Evolutionary conservation across 2,888 invertebrate genomes (phyloP), one percentile per base, ranked within the genome.

Genomic region (Acronicta alni): DNA sequence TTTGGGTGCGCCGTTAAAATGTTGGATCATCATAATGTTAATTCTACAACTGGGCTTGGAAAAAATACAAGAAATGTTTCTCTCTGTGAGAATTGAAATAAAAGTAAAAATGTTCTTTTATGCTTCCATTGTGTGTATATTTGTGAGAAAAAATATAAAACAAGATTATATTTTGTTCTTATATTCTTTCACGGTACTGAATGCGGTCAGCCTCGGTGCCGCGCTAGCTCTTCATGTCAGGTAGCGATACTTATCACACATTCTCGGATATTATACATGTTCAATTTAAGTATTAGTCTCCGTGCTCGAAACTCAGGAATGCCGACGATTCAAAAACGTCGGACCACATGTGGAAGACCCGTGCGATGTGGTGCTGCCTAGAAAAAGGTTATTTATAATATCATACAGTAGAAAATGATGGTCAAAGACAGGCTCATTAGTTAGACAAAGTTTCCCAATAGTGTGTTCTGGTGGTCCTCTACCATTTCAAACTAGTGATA

Each of bases 181-280:
- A 47, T 71, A 47, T 65, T 51, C 42, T 58, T 51, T 54, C 51
- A 38, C n/a, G 18, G 30, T 49, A 37, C 17, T 71, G 37, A 32
- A 64, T 51, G 47, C 41, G 59, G 42, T 52, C 60, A 38, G 67
- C 52, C 37, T 47, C 44, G 47, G 55, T 44, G 59, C 16, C 23
- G 53, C 66, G 49, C 39, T 46, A 38, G 30, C 49, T 38, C 44
- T 48, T 67, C 48, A 52, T 52, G 67, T 66, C 52, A 68, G 72
- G 67, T 60, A 67, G 54, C 72, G 67, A 68, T 72, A 72, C 67
- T 72, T 72, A 72, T 67, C 60, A 48, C 42, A 32, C 30, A 55
- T 68, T 72, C 67, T 41, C 51, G 35, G 30, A 48, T 55, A 55
- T 68, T 72, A 48, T 66, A 64, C 65, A 46, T 42, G 52, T 68